Conservation (phyloP, 2,113 vertebrate genomes). For the Macaca fascicularis region DNA sequence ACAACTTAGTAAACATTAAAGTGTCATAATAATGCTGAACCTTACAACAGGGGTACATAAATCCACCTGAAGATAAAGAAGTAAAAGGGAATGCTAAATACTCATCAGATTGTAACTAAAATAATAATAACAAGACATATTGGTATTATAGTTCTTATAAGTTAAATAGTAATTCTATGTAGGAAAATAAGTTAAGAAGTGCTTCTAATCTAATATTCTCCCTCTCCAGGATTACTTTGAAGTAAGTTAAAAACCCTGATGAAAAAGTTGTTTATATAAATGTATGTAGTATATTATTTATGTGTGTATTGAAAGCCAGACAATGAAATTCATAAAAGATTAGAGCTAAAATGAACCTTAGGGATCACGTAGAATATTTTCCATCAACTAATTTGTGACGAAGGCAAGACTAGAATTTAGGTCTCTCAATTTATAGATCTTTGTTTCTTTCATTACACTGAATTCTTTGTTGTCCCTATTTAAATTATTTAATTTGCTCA, state of each 20-base stretch:
- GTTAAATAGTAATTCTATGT: background rate
- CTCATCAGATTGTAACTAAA: slow-evolving; percentile 52
- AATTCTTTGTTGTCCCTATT: background rate
- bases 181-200: slow-evolving; percentile 46
- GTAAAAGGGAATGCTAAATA: slow-evolving; percentile 44
- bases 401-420: slow-evolving; percentile 33
- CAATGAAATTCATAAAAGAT: slow-evolving; percentile 40
- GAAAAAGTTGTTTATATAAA: slow-evolving; percentile 34
- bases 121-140: slow-evolving; percentile 19
- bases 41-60: slow-evolving; percentile 31
- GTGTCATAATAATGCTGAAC: slow-evolving; percentile 46
- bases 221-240: slow-evolving; percentile 7
- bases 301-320: slow-evolving; percentile 23
- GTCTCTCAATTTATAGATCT: slow-evolving; percentile 20
- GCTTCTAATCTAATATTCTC: background rate
- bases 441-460: background rate
- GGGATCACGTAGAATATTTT: slow-evolving; percentile 11
- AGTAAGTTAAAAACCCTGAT: slow-evolving; percentile 43
- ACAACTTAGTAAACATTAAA: slow-evolving; percentile 65
- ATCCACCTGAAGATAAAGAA: slow-evolving; percentile 50
- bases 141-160: slow-evolving; percentile 53
- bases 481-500: slow-evolving; percentile 32
- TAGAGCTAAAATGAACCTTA: slow-evolving; percentile 43
- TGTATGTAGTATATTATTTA: slow-evolving; percentile 37
- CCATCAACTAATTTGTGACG: slow-evolving; percentile 12